Evolutionary conservation across 2,888 invertebrate species (phyloP).

Genomic region (Leistus spinibarbis): DNA sequence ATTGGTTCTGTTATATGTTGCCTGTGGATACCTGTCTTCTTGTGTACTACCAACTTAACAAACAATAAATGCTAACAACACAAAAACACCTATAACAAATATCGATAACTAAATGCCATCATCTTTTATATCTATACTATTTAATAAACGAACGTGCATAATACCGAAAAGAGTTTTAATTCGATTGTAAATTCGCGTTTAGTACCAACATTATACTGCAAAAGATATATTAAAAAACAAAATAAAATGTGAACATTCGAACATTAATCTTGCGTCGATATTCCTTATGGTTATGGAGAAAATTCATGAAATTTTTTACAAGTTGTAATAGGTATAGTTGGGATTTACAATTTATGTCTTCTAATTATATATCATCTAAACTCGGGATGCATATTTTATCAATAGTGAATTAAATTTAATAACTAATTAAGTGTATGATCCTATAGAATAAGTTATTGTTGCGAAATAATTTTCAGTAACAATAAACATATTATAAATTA

Average conservation of each 20-base stretch:
- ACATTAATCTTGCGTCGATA: background rate
- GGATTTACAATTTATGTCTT: no score
- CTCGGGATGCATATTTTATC: no score
- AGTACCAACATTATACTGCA: background rate
- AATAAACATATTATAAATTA: no score
- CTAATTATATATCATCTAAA: no score
- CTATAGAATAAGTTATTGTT: no score
- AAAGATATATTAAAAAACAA: background rate
- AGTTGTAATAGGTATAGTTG: no score
- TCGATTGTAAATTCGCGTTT: constrained; percentile 5
- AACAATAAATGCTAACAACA: background rate
- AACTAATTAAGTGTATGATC: no score
- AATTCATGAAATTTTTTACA: no score
- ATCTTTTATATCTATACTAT: background rate
- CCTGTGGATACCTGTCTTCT: background rate
- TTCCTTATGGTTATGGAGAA: no score
- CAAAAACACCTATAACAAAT: background rate
- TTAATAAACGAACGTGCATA: background rate
- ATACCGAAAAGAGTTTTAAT: background rate
- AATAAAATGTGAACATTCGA: background rate
- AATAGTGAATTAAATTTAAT: no score
- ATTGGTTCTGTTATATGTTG: background rate
- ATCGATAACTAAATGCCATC: background rate
- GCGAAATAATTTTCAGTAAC: no score
- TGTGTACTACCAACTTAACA: background rate